Evolutionary conservation across 2,113 vertebrate species (phyloP), one percentile per base, ranked within the genome.

Genomic region (Pontoporia blainvillei): DNA sequence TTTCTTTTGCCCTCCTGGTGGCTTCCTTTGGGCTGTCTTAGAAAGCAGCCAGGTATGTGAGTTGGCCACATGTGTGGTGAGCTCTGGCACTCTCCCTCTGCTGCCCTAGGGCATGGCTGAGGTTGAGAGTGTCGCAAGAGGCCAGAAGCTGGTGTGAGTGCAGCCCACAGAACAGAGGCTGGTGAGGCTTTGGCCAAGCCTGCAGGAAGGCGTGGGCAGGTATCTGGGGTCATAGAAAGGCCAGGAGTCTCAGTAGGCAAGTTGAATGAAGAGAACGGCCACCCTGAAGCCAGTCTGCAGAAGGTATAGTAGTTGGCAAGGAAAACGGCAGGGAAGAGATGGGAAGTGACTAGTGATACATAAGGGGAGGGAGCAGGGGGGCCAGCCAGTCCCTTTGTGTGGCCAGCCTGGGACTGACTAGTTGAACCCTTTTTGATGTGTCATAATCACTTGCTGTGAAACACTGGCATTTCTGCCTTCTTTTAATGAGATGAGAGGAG

Each of bases 1-100:
- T 36, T 39, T 75, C 25, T 27, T 44, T n/a, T 12, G 14, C 27
- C n/a, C 57, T 76, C 46, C 64, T 46, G 52, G 7, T 15, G 31
- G n/a, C 83, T 52, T n/a, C 44, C 57, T 69, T 15, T 46, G 71
- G 46, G 67, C 54, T 44, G 1, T 57, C 46, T 39, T 41, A 57
- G 73, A 36, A 81, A 41, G 27, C 25, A 91, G 72, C 44, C 78
- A 44, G 84, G 57, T 14, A 2, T 9, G 17, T 3, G 21, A 25
- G 29, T 49, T 1, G 3, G 39, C 52, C 9, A 0, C n/a, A 25
- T 0, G 0, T 0, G 2, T 3, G n/a, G 29, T 8, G 18, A 41
- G 46, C 44, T 59, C 41, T 62, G 36, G 76, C 20, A 13, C 49
- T 34, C 17, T 52, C 20, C 3, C 61, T 18, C 34, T 13, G 34